Percentiles rank a stretch among this genome's conserved stretches.
Conservation (phyloP, 2,113 vertebrate species). For the Protomyctophum bolini region DNA sequence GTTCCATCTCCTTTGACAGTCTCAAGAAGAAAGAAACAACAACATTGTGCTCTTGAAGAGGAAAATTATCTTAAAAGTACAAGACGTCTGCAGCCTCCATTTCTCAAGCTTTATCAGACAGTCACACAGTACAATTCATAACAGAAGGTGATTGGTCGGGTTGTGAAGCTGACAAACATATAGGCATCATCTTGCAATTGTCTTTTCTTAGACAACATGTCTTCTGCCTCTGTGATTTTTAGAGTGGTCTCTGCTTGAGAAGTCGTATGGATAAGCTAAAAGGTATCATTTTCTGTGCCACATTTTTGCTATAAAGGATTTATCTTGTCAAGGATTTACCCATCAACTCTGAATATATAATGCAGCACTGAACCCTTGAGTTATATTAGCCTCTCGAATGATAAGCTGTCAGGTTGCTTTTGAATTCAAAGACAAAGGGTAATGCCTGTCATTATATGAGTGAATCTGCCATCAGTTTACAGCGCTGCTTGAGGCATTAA, state of each 20-base stretch:
- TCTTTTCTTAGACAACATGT: not conserved
- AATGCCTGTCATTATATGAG: constrained; percentile 17
- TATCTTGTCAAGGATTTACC: constrained; percentile 44
- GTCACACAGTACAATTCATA: not conserved
- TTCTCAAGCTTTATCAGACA: too few relatives aligned
- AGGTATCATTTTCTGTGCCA: constrained; percentile 28
- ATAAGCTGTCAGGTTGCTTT: constrained; percentile 36
- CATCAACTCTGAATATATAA: constrained; percentile 50
- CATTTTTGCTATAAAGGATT: constrained; percentile 37
- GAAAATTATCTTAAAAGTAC: too few relatives aligned
- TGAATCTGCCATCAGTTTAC: not conserved
- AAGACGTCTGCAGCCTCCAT: too few relatives aligned
- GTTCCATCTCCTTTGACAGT: too few relatives aligned
- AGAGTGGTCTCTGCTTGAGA: not conserved
- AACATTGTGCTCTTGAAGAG: too few relatives aligned
- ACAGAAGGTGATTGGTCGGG: not conserved
- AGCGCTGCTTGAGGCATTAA: constrained; percentile 14
- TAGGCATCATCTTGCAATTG: not conserved
- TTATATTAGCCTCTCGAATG: constrained; percentile 31
- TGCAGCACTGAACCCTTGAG: constrained; percentile 42
- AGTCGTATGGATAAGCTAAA: constrained; percentile 18
- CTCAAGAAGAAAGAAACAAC: too few relatives aligned
- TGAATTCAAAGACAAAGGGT: constrained; percentile 27
- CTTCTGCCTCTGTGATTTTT: constrained; percentile 3
- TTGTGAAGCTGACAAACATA: constrained; percentile 1